These are phyloP conservation scores for Pionites leucogaster DNA, from an alignment of 2,113 vertebrate genomes.

Conservation along the genomic window DNA sequence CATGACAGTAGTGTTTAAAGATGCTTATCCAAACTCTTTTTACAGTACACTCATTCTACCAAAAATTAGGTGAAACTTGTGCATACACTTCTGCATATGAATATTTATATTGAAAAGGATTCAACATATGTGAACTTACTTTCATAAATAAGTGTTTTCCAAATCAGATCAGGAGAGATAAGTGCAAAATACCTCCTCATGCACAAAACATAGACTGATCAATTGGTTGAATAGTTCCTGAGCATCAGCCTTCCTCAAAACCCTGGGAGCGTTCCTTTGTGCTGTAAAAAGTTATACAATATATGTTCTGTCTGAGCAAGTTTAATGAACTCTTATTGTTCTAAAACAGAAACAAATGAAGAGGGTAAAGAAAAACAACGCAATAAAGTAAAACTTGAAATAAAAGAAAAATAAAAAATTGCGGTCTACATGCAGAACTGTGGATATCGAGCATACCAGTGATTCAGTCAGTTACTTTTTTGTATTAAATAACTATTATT, in stretches of 20 bases:
- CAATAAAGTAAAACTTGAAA: neutral
- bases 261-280: neutral
- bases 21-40: neutral
- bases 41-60: neutral
- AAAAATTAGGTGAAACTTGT: neutral
- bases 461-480: neutral
- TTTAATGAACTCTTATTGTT: neutral
- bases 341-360: neutral
- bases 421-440: neutral
- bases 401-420: neutral
- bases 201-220: neutral
- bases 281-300: neutral
- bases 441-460: neutral
- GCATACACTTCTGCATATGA: neutral
- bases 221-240: neutral
- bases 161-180: neutral
- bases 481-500: neutral
- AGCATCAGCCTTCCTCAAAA: neutral
- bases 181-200: neutral
- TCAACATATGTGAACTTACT: neutral
- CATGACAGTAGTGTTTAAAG: neutral
- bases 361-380: neutral
- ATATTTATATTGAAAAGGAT: neutral
- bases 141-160: neutral
- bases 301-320: neutral